A percentile compares a stretch with the other conserved stretches of the same genome.
These are phyloP conservation scores for Leptinotarsa texana DNA, from an alignment of 1,140 invertebrate genomes.

Conservation along the genomic window DNA sequence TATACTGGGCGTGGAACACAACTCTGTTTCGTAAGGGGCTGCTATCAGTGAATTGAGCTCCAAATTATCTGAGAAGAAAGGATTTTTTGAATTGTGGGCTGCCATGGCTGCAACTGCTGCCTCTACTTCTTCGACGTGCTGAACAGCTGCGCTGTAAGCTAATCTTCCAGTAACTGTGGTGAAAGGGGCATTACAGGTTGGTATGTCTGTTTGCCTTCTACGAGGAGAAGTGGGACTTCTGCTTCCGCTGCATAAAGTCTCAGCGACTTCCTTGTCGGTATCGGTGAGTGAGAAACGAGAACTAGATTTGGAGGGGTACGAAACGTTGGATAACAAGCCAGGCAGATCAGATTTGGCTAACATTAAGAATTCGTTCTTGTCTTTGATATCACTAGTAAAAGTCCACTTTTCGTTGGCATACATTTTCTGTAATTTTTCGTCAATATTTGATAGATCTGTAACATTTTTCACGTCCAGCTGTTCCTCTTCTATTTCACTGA, in stretches of 20 bases:
- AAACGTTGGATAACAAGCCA: conserved; percentile 41
- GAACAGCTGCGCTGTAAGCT: conserved; percentile 64
- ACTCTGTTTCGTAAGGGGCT: conserved; percentile 58
- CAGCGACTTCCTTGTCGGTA: conserved; percentile 61
- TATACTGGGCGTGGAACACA: conserved; percentile 58
- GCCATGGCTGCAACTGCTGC: conserved; percentile 40
- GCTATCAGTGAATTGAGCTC: conserved; percentile 58
- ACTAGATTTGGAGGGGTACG: conserved; percentile 61
- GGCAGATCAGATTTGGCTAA: conserved; percentile 52
- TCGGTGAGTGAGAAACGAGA: conserved; percentile 61
- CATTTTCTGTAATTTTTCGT: conserved; percentile 70
- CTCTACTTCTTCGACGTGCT: conserved; percentile 61
- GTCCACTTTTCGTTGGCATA: conserved; percentile 74
- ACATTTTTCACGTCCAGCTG: conserved; percentile 57
- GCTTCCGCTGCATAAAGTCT: conserved; percentile 56
- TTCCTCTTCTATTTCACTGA: conserved; percentile 58
- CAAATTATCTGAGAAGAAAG: conserved; percentile 56
- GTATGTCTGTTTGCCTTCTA: conserved; percentile 59
- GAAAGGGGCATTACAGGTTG: conserved; percentile 60
- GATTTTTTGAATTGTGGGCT: conserved; percentile 50
- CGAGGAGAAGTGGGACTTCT: conserved; percentile 60
- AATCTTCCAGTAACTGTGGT: conserved; percentile 63
- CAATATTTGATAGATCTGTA: conserved; percentile 68
- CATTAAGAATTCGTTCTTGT: conserved; percentile 62
- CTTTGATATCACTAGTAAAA: conserved; percentile 67